Evolutionary conservation across 2,113 vertebrate species (phyloP), one percentile per base, ranked within the genome.

Genomic region (Pomatostomus ruficeps): DNA sequence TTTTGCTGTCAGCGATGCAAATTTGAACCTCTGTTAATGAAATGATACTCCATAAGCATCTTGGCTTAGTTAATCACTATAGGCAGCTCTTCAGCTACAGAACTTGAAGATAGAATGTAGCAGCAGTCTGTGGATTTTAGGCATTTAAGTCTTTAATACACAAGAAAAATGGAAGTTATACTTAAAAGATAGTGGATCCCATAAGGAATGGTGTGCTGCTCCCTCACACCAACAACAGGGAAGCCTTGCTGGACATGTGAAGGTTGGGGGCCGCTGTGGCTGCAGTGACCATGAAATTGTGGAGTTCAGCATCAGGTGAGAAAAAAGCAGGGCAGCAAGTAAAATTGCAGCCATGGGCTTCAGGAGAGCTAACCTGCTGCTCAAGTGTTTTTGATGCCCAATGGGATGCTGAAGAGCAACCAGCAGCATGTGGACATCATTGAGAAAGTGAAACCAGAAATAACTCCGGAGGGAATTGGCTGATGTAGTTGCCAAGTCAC

Each of bases 401-500:
- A 97, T 8, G 98, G 98, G 89, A 99, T 99, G 98, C 98, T 99
- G 97, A 99, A 99, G 97, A 99, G 98, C 94, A 99, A 99, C 92
- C 98, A 98, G 85, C 99, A 99, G 92, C 98, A 99, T 66, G 98
- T 99, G 82, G 98, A 99, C 73, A 98, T 99, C 54, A 99, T 99
- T 72, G 99, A 99, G 97, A 99, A 98, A 96, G 98, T 99, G 97
- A 99, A 99, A 89, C 98, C 99, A 42, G 98, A 99, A 97, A 99
- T 99, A 31, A 71, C 13, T 62, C 22, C 0, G 0, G 35, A 55
- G 29, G 13, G 7, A 78, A 62, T 14, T 31, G 29, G 24, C 16
- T 63, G 35, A 35, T 48, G 29, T 48, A 42, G 40, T 35, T 55
- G 24, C 24, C 20, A 54, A 46, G 13, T 29, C 55, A 9, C 20